Evolutionary conservation across 2,797 vertebrate genomes (phyloP).

Genomic region (Ceryle rudis): DNA sequence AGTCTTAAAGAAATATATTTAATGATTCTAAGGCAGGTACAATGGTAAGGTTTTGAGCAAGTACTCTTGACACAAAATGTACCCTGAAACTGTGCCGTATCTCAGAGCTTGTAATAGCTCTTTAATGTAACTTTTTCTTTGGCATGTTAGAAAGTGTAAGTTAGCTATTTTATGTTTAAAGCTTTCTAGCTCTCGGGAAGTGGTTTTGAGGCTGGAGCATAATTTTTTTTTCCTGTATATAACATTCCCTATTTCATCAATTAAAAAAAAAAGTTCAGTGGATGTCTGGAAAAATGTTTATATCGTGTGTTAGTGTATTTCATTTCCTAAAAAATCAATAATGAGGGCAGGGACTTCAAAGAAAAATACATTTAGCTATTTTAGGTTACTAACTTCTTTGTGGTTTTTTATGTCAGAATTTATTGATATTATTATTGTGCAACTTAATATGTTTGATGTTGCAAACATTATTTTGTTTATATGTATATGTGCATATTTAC

Average conservation of each 20-base stretch:
- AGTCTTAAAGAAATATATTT: slow-evolving; percentile 1
- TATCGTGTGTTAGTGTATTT: slow-evolving; percentile 15
- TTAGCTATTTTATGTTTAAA: slow-evolving; percentile 40
- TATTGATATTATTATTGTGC: neutral
- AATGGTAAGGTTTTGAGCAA: slow-evolving; percentile 22
- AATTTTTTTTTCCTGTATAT: neutral
- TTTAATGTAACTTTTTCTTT: slow-evolving; percentile 67
- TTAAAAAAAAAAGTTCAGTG: slow-evolving; percentile 39
- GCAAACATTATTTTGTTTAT: neutral
- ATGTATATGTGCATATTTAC: neutral
- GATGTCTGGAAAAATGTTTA: slow-evolving; percentile 29
- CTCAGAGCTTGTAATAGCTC: neutral
- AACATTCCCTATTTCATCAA: slow-evolving; percentile 19
- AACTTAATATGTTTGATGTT: neutral
- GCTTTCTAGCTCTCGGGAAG: neutral
- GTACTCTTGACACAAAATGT: neutral
- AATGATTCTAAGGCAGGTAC: slow-evolving; percentile 10
- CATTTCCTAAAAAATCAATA: slow-evolving; percentile 53
- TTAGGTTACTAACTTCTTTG: neutral
- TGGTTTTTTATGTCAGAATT: neutral
- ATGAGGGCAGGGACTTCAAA: slow-evolving; percentile 5
- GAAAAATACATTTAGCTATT: slow-evolving; percentile 6
- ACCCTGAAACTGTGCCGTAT: neutral
- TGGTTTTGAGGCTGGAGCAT: neutral
- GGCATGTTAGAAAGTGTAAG: slow-evolving; percentile 11